phyloP scores from a whole-genome alignment of 2,113 vertebrate genomes.

The Struthidea cinerea region DNA sequence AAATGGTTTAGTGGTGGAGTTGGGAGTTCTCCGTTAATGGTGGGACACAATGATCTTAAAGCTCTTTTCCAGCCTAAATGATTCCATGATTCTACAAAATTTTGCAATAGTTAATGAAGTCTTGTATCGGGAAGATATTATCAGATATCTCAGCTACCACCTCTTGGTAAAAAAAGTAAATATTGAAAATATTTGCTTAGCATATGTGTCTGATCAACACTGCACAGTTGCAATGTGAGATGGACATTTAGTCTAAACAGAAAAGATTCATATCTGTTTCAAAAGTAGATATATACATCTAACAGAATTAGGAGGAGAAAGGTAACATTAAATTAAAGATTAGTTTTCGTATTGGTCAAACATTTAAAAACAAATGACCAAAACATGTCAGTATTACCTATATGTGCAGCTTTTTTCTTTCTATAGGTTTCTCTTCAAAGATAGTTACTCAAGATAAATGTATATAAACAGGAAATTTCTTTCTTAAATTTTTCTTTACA shows the following conservation, averaged over 20 bases:
- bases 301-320: constrained; percentile 18
- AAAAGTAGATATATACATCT: background rate
- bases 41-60: background rate
- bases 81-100: background rate
- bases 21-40: fast-evolving
- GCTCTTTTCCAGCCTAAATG: background rate
- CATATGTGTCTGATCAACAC: background rate
- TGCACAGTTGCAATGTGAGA: background rate
- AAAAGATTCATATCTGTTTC: constrained; percentile 36
- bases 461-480: constrained; percentile 65
- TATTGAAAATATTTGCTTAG: background rate
- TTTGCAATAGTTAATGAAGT: background rate
- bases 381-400: constrained; percentile 45
- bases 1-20: background rate
- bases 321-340: constrained; percentile 46
- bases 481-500: constrained; percentile 60
- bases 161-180: background rate
- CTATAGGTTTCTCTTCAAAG: background rate
- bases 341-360: constrained; percentile 51
- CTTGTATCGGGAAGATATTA: background rate
- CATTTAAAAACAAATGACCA: constrained; percentile 44
- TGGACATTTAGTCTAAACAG: constrained; percentile 23
- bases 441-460: constrained; percentile 48
- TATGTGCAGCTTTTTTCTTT: background rate
- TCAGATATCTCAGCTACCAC: background rate